phyloP scores from a whole-genome alignment of 2,113 vertebrate genomes.

The Phyllopteryx taeniolatus region DNA sequence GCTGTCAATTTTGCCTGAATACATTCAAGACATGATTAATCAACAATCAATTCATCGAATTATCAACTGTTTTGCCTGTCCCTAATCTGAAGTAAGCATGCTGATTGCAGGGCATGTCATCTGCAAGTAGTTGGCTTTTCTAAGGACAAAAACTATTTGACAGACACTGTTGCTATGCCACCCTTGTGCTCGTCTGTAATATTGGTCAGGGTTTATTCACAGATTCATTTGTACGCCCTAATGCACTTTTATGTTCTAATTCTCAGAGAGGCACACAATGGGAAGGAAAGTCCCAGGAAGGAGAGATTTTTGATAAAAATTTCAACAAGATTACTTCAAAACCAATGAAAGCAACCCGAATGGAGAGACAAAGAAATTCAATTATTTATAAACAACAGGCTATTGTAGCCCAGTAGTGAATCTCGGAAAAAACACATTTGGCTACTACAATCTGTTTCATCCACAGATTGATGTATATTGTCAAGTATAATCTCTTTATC shows the following conservation, averaged over 20 bases:
- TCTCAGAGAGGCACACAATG: slow-evolving; percentile 6
- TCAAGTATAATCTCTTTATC: slow-evolving; percentile 1
- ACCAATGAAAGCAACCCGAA: neutral
- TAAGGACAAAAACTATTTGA: slow-evolving; percentile 62
- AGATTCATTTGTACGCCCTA: slow-evolving; percentile 40
- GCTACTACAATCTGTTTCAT: neutral
- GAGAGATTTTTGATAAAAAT: slow-evolving; percentile 32
- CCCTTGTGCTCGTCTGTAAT: slow-evolving; percentile 60
- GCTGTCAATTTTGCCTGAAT: neutral
- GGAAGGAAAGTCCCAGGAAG: neutral
- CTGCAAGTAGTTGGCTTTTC: slow-evolving; percentile 48
- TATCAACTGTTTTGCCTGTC: neutral
- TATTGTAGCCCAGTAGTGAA: slow-evolving; percentile 5
- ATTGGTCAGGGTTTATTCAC: slow-evolving; percentile 52
- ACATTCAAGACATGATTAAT: neutral
- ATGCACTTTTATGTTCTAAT: slow-evolving; percentile 33
- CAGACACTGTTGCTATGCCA: slow-evolving; percentile 77
- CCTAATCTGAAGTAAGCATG: neutral
- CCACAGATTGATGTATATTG: neutral
- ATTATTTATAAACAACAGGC: no score
- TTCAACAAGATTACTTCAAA: slow-evolving; percentile 3
- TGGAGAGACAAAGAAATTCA: no score
- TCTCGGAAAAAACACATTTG: neutral
- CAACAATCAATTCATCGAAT: neutral
- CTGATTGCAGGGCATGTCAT: slow-evolving; percentile 35